Evolutionary conservation across 1,140 invertebrate genomes (phyloP).

Genomic region (Pogonomyrmex californicus): DNA sequence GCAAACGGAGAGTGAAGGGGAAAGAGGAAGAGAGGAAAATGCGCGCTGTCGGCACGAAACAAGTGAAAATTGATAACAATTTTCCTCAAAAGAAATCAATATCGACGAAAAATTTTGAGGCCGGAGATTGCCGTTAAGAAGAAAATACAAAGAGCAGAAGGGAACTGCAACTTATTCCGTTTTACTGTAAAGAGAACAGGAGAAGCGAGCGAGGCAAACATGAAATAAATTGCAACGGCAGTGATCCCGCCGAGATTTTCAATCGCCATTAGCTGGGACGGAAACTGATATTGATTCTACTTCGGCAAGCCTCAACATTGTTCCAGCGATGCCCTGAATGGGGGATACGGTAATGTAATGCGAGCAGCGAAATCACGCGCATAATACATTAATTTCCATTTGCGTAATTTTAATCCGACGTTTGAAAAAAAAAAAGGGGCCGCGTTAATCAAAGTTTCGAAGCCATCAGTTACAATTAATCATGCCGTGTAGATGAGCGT

Average conservation of each 20-base stretch:
- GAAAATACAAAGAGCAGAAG: conserved; percentile 20
- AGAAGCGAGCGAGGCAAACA: conserved; percentile 29
- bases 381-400: conserved; percentile 30
- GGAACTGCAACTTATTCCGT: conserved; percentile 39
- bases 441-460: neutral
- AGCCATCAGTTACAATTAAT: conserved; percentile 22
- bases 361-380: neutral
- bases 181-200: conserved; percentile 6
- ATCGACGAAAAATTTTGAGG: conserved; percentile 32
- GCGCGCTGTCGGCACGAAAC: neutral
- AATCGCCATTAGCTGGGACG: conserved; percentile 39
- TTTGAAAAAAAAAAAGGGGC: neutral
- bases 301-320: conserved; percentile 10
- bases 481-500: neutral
- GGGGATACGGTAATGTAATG: neutral
- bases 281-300: conserved; percentile 51
- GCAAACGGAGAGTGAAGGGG: neutral
- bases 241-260: conserved; percentile 49
- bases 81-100: conserved; percentile 32
- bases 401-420: neutral
- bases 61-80: conserved; percentile 45
- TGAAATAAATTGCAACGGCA: conserved; percentile 40
- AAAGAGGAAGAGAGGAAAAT: neutral
- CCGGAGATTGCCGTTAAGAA: conserved; percentile 44
- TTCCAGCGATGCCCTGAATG: conserved; percentile 1